Base-by-base conservation (phyloP, 2,113 vertebrate species). In the Synchiropus splendidus region DNA sequence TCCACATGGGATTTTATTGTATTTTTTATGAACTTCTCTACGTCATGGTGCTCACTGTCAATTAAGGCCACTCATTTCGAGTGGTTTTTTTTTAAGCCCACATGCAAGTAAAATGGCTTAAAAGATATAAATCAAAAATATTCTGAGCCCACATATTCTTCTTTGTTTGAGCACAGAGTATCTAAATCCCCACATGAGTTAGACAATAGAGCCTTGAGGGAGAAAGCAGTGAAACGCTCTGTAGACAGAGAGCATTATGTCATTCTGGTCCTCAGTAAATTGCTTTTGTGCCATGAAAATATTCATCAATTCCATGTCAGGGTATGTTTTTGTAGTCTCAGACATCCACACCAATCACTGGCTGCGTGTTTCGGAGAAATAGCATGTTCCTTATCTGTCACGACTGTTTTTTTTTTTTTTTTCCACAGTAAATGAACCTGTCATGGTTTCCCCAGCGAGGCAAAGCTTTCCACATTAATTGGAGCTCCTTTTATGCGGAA, bases 391-490 rank as follows among this genome's bases (percentile, higher is more conserved):
- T 67, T 61, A 66, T 75, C 71, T 72, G 71, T 75, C 69, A 55
- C 67, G 61, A 68, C 71, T 75, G 63, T 36, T 70, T 55, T 72
- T 63, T 43, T 47, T 33, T 16, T 42, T 43, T 43, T 45, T 33
- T 13, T 34, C 5, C 16, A 27, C 21, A 27, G 21, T 27, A 27
- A 27, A 27, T 27, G 21, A 27, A 8, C 4, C 57, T n/a, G n/a
- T n/a, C n/a, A n/a, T n/a, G n/a, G n/a, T n/a, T n/a, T 71, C 34
- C 51, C 41, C 49, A 51, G 42, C 14, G 51, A 69, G 58, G 79
- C 63, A 75, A 72, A 75, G 59, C 44, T 59, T 49, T 41, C 34
- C 39, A 45, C 45, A 61, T 74, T 82, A 82, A 85, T 75, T 79
- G 74, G 68, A 58, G 48, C 55, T 54, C 51, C 39, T 54, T 67